phyloP scores from a whole-genome alignment of 2,888 invertebrate genomes.

The Tineola bisselliella region DNA sequence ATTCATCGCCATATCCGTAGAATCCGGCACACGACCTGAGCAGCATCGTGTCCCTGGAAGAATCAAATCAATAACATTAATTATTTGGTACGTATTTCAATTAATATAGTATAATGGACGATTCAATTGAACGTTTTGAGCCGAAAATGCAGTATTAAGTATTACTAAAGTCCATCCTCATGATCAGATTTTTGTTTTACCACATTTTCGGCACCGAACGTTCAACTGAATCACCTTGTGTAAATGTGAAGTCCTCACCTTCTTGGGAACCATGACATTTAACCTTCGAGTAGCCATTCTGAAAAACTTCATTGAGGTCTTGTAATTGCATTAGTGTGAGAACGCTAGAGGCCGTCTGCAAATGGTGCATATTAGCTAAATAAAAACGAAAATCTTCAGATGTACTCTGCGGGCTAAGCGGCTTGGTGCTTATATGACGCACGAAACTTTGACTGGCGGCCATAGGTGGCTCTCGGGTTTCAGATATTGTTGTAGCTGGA shows the following conservation, averaged over 20 bases:
- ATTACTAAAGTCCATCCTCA: too few species aligned
- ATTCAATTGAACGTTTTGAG: too few species aligned
- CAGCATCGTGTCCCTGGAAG: conserved; percentile 40
- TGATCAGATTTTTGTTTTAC: too few species aligned
- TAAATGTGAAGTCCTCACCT: background rate
- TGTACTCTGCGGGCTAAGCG: conserved; percentile 72
- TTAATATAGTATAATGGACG: too few species aligned
- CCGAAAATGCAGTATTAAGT: too few species aligned
- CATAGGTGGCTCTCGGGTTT: background rate
- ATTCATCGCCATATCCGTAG: conserved; percentile 31
- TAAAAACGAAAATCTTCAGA: conserved; percentile 77
- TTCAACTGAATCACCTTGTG: too few species aligned
- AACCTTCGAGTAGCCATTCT: conserved; percentile 60
- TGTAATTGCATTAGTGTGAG: conserved; percentile 70
- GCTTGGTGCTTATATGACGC: conserved; percentile 49
- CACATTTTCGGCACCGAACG: too few species aligned
- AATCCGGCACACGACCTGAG: conserved; percentile 32
- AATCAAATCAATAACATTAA: too few species aligned
- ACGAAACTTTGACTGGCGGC: conserved; percentile 38
- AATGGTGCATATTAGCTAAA: conserved; percentile 76
- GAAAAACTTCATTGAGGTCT: conserved; percentile 68
- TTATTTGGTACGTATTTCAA: background rate
- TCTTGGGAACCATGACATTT: conserved; percentile 29
- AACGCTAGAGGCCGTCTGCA: conserved; percentile 75
- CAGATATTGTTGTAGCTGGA: conserved; percentile 20